A percentile compares a stretch with the other conserved stretches of the same genome.
These are phyloP conservation scores for Enteromius trimaculatus DNA, from an alignment of 2,797 vertebrate species.

Conservation along the genomic window DNA sequence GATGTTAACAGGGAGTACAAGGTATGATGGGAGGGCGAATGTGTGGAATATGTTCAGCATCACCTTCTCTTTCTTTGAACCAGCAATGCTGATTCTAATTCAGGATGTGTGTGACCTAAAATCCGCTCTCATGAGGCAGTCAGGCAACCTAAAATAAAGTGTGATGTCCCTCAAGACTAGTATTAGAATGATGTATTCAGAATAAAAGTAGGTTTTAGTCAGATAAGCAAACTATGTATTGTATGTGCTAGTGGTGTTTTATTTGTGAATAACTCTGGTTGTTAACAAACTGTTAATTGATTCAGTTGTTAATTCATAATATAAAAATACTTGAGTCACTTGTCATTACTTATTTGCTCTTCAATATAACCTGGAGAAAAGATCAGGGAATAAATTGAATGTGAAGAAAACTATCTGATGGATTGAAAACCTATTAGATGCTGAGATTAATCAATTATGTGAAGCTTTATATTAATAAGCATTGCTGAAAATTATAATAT, in stretches of 20 bases:
- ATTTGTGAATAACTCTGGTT: neutral
- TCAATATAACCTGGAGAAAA: neutral
- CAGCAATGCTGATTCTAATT: constrained; percentile 7
- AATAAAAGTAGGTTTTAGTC: neutral
- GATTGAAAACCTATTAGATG: too few species aligned
- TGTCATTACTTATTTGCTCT: neutral
- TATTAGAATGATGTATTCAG: neutral
- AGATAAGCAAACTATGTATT: neutral
- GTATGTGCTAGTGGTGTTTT: neutral
- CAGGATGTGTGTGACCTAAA: neutral
- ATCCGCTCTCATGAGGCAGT: neutral
- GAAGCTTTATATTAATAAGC: neutral
- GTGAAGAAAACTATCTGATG: too few species aligned
- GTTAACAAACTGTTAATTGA: neutral
- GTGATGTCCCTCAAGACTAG: neutral
- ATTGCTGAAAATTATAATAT: neutral
- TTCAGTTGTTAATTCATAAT: neutral
- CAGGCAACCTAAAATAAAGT: constrained; percentile 11
- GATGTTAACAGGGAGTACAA: constrained; percentile 95
- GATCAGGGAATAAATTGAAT: too few species aligned
- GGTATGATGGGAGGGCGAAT: constrained; percentile 69
- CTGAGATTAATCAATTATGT: too few species aligned
- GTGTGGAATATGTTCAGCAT: neutral
- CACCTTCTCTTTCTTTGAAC: neutral
- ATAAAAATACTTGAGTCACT: neutral